phyloP scores from a whole-genome alignment of 2,888 invertebrate genomes.

The Oscheius myriophilus region DNA sequence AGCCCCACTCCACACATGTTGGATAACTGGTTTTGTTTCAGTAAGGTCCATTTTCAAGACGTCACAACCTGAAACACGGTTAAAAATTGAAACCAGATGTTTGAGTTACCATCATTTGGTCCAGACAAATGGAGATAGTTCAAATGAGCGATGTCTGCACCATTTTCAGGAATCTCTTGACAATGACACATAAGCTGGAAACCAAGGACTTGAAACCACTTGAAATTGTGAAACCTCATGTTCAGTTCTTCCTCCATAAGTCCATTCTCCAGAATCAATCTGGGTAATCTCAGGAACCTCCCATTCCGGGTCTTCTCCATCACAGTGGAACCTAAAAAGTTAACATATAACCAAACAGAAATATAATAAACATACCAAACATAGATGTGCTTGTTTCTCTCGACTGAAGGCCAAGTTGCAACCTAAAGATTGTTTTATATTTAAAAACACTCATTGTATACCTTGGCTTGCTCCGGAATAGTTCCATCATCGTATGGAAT shows the following conservation, averaged over 20 bases:
- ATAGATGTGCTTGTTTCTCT: constrained; percentile 82
- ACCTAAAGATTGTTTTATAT: constrained; percentile 66
- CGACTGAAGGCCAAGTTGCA: constrained; percentile 79
- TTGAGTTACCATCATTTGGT: constrained; percentile 29
- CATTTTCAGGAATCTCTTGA: constrained; percentile 89
- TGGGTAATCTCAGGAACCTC: constrained; percentile 76
- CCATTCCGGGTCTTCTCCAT: constrained; percentile 80
- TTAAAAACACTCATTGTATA: constrained; percentile 18
- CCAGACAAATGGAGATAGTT: constrained; percentile 78
- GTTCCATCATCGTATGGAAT: constrained; percentile 79
- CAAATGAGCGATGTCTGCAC: constrained; percentile 85
- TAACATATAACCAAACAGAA: not conserved
- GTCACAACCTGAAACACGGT: constrained; percentile 38
- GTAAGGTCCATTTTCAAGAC: constrained; percentile 53
- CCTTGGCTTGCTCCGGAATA: constrained; percentile 78
- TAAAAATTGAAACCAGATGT: not conserved
- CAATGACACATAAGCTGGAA: constrained; percentile 50
- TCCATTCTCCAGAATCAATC: constrained; percentile 76
- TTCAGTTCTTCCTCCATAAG: constrained; percentile 82
- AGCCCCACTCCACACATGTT: constrained; percentile 77
- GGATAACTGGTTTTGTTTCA: constrained; percentile 45
- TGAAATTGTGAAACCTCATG: constrained; percentile 72
- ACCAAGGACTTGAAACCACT: not conserved
- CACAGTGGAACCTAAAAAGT: constrained; percentile 77
- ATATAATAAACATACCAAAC: constrained; percentile 78